Evolutionary conservation across 2,888 invertebrate species (phyloP).

Genomic region (Chymomyza caudatula): DNA sequence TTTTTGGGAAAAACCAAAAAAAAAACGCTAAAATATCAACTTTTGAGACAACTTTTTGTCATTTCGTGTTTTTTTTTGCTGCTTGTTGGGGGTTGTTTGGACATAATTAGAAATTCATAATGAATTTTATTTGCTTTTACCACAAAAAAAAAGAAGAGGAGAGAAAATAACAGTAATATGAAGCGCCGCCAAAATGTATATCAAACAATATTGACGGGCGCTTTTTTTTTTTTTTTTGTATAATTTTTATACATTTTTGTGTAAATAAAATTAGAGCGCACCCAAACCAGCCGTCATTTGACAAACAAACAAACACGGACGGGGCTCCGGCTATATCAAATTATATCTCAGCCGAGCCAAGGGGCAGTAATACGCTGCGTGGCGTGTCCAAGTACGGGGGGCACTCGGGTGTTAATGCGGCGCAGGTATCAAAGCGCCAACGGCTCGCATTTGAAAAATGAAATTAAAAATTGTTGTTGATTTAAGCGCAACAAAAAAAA

Average conservation of each 20-base stretch:
- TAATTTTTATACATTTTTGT: conserved; percentile 65
- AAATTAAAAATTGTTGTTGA: conserved; percentile 67
- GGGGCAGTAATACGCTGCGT: conserved; percentile 24
- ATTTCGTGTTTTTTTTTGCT: conserved; percentile 33
- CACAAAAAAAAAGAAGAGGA: conserved; percentile 36
- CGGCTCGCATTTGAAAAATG: conserved; percentile 52
- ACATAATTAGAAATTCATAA: conserved; percentile 73
- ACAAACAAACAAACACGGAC: neutral
- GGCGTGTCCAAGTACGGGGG: conserved; percentile 29
- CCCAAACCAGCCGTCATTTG: conserved; percentile 27
- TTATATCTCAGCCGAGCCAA: conserved; percentile 71
- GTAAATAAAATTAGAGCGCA: conserved; percentile 66
- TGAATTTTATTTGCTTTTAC: conserved; percentile 73
- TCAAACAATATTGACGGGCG: conserved; percentile 32
- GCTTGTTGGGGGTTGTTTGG: conserved; percentile 34
- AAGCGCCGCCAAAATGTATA: conserved; percentile 38
- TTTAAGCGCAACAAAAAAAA: conserved; percentile 44
- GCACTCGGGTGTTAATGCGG: conserved; percentile 64
- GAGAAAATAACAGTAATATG: conserved; percentile 27
- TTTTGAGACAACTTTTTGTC: conserved; percentile 35
- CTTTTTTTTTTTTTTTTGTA: conserved; percentile 26
- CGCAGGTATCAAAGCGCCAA: conserved; percentile 70
- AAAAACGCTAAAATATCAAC: conserved; percentile 42
- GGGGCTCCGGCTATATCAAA: conserved; percentile 67
- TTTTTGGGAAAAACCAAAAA: conserved; percentile 20